Evolutionary conservation across 2,888 invertebrate species (phyloP).

Genomic region (Tricholauxania praeusta): DNA sequence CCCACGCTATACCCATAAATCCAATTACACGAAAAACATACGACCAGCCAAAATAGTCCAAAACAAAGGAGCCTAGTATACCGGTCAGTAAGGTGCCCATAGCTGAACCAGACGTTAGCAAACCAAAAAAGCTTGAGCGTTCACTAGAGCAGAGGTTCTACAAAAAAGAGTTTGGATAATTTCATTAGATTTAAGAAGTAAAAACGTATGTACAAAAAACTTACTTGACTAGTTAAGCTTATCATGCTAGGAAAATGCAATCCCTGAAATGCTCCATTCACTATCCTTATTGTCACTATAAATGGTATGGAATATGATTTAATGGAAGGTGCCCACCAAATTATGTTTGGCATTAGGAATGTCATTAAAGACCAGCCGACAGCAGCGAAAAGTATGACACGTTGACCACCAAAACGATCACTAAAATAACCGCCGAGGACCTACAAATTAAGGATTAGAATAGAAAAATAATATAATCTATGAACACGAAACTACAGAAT

Average conservation of each 20-base stretch:
- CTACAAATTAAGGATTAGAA: slow-evolving; percentile 43
- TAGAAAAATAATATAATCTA: background rate
- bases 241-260: slow-evolving; percentile 80
- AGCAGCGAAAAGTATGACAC: slow-evolving; percentile 74
- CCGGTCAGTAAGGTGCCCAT: slow-evolving; percentile 77
- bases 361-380: slow-evolving; percentile 72
- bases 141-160: slow-evolving; percentile 74
- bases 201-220: background rate
- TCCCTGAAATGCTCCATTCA: slow-evolving; percentile 76
- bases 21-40: slow-evolving; percentile 75
- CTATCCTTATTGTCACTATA: slow-evolving; percentile 72
- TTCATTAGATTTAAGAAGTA: background rate
- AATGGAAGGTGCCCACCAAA: slow-evolving; percentile 64
- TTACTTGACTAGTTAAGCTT: slow-evolving; percentile 73
- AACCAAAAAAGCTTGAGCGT: slow-evolving; percentile 76
- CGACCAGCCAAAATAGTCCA: slow-evolving; percentile 76
- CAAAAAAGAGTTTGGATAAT: slow-evolving; percentile 15
- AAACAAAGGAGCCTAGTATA: slow-evolving; percentile 74
- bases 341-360: slow-evolving; percentile 71
- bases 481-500: no score
- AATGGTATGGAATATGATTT: slow-evolving; percentile 69
- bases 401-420: slow-evolving; percentile 75
- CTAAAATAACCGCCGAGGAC: slow-evolving; percentile 72
- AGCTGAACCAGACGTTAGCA: slow-evolving; percentile 74
- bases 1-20: slow-evolving; percentile 72